Evolutionary conservation across 1,140 invertebrate genomes (phyloP), one percentile per base, ranked within the genome.

Genomic region (Euwallacea similis): DNA sequence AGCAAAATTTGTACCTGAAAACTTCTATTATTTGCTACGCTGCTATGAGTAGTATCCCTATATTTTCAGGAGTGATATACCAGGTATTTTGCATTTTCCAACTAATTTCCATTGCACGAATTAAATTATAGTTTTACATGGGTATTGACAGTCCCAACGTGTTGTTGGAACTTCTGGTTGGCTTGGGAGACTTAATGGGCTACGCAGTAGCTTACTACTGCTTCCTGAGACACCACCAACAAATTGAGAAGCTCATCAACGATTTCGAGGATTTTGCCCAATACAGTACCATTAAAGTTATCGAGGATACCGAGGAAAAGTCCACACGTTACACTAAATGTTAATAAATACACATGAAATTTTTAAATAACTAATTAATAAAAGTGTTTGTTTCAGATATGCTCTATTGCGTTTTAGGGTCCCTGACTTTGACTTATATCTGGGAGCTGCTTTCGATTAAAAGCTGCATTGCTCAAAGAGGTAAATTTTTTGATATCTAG

Each of bases 301-400:
- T 71, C 7, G 6, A 42, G 16, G 63, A 60, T 42, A 47, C 54
- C 10, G 70, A 71, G 15, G 44, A 15, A 7, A 33, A 50, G 2
- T 59, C 53, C 44, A 43, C 21, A 15, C 11, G 44, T 13, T 71
- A 71, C 33, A 71, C 70, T n/a, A 71, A 66, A 62, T 71, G 70
- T 71, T 62, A 50, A 33, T 33, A 33, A 33, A 33, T 2, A 50
- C 46, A 13, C 1, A 6, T 50, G 13, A 50, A 50, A 50, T 50
- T 50, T 50, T 50, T 50, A 11, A 50, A 11, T 50, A 50, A 50
- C 9, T 50, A 50, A 11, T 50, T 10, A 10, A 11, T 50, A 50
- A 10, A 50, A 11, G 21, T 33, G n/a, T 56, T 10, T 21, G 7
- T 66, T 71, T 53, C 41, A 71, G 69, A 71, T 71, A 41, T 71